Evolutionary conservation across 2,113 vertebrate species (phyloP), one percentile per base, ranked within the genome.

Genomic region (Cheirogaleus medius): DNA sequence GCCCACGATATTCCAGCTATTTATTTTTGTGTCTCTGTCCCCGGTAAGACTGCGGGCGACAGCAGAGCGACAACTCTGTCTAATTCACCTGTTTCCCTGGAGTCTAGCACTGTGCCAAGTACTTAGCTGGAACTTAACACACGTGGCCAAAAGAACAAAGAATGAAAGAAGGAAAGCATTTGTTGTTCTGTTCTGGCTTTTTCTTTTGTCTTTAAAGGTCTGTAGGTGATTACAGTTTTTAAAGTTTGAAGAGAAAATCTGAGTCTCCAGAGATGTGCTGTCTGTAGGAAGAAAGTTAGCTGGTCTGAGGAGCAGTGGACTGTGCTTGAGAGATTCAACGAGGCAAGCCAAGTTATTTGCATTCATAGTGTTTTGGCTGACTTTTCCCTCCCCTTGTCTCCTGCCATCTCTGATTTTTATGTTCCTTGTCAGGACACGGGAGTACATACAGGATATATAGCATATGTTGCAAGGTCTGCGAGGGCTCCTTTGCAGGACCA

Each of bases 371-470:
- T 47, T 93, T 68, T 29, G 2, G 87, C 83, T 87, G 37, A 76
- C 93, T 89, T 60, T 93, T 49, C 56, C 73, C 93, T 80, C 93
- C 68, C 88, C 92, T 90, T 64, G 82, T 95, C 92, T 97, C 94
- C 94, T 95, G 97, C 94, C 94, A 89, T 97, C 78, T 97, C 90
- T 93, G 96, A 97, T 91, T 97, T 98, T 97, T 97, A 97, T 91
- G 96, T 96, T 94, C 95, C 97, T 91, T 97, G 97, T 98, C 98
- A 98, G 94, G 87, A 96, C 91, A 44, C 88, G 91, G 95, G 86
- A 94, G 71, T 71, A 39, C 71, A 34, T 14, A 58, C 81, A 95
- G 97, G 96, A 98, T 94, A 97, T 97, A 97, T 69, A 89, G 96
- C 91, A 89, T 54, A 89, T 97, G 95, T 88, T 96, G 69, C 94